Conservation (phyloP, 2,888 invertebrate genomes). For the Asteroscopus sphinx region DNA sequence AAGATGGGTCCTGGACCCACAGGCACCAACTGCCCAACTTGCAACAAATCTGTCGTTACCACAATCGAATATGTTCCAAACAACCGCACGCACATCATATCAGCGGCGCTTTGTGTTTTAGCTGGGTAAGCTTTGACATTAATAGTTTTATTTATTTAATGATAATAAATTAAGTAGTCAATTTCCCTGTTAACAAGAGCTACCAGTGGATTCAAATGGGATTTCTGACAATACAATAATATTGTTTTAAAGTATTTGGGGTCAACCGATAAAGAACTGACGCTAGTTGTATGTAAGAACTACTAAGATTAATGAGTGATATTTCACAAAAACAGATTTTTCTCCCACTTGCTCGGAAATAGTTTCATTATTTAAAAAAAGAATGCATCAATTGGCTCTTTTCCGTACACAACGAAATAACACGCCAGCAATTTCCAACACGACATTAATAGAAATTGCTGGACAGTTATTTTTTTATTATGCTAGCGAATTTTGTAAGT, state of each 20-base stretch:
- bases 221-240: constrained; percentile 6
- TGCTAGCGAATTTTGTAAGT: too few relatives aligned
- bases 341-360: too few relatives aligned
- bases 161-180: constrained; percentile 1
- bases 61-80: constrained; percentile 83
- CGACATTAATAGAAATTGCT: too few relatives aligned
- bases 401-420: too few relatives aligned
- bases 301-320: too few relatives aligned
- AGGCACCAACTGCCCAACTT: constrained; percentile 78
- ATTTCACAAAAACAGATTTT: too few relatives aligned
- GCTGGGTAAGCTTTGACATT: constrained; percentile 74
- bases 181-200: constrained; percentile 9
- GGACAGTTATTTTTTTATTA: too few relatives aligned
- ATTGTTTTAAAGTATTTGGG: constrained; percentile 11
- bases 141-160: not conserved
- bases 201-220: constrained; percentile 17
- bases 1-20: constrained; percentile 84
- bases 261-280: constrained; percentile 39
- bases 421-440: too few relatives aligned
- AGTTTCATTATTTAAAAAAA: too few relatives aligned
- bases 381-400: too few relatives aligned
- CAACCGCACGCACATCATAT: constrained; percentile 83
- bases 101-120: constrained; percentile 83
- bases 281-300: constrained; percentile 17
- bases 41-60: constrained; percentile 81